Evolutionary conservation across 2,113 vertebrate genomes (phyloP).

Genomic region (Pteropus alecto): DNA sequence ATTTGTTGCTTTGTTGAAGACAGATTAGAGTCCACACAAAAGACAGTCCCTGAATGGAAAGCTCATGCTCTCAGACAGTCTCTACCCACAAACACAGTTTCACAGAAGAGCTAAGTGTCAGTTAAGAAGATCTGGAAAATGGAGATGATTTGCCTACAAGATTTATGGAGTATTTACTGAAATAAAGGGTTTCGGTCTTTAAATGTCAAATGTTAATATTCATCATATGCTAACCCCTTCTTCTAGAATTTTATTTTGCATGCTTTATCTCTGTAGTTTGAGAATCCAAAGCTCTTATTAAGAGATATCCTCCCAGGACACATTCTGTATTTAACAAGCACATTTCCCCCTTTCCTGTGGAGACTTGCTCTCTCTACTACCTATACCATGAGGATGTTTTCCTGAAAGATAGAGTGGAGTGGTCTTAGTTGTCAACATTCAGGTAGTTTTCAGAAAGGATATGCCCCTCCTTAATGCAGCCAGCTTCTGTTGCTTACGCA

Average conservation of each 20-base stretch:
- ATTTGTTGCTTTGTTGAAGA: constrained; percentile 67
- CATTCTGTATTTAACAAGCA: background rate
- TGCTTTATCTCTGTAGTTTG: background rate
- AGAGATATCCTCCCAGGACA: background rate
- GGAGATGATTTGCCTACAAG: constrained; percentile 8
- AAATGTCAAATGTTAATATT: constrained; percentile 64
- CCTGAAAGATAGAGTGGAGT: background rate
- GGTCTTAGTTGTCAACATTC: background rate
- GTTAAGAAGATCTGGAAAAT: constrained; percentile 39
- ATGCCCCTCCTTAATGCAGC: background rate
- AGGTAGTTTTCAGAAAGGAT: background rate
- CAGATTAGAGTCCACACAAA: constrained; percentile 7
- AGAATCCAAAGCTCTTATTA: background rate
- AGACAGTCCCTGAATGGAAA: constrained; percentile 23
- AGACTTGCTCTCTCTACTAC: background rate
- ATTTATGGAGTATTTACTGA: constrained; percentile 31
- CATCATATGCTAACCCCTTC: background rate
- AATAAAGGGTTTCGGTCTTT: constrained; percentile 60
- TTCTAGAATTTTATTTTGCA: background rate
- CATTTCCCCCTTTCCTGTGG: background rate
- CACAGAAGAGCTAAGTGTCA: constrained; percentile 26
- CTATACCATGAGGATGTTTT: background rate
- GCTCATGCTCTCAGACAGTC: background rate
- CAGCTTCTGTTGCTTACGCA: background rate
- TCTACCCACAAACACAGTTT: background rate